A percentile compares a stretch with the other conserved stretches of the same genome.
Conservation (phyloP, 2,888 invertebrate genomes). For the Temnothorax ravouxi region DNA sequence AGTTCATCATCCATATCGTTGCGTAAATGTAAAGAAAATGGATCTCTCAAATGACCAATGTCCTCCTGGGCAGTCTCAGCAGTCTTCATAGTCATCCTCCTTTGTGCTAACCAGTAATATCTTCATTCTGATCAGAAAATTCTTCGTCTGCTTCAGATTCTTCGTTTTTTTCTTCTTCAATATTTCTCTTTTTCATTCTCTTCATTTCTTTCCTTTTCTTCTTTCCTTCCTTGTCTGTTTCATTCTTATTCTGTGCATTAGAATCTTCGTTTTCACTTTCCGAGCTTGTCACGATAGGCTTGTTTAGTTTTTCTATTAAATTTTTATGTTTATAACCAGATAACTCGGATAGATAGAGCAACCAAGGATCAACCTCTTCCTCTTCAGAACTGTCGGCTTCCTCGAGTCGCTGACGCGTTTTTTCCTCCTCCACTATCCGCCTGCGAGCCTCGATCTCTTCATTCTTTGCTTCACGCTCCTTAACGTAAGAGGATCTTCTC, state of each 20-base stretch:
- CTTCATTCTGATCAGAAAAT: slow-evolving; percentile 56
- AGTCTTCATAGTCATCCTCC: slow-evolving; percentile 81
- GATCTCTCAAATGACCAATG: slow-evolving; percentile 87
- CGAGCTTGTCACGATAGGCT: slow-evolving; percentile 84
- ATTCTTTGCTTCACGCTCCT: slow-evolving; percentile 81
- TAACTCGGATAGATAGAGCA: slow-evolving; percentile 87
- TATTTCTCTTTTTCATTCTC: slow-evolving; percentile 60
- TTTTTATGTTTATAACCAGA: slow-evolving; percentile 55
- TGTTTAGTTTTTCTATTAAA: slow-evolving; percentile 48
- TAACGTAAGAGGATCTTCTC: slow-evolving; percentile 80
- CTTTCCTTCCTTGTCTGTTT: slow-evolving; percentile 59
- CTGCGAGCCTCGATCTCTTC: slow-evolving; percentile 82
- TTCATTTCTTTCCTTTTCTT: slow-evolving; percentile 43
- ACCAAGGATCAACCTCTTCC: slow-evolving; percentile 87
- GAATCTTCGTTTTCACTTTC: slow-evolving; percentile 75
- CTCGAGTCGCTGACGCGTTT: slow-evolving; percentile 68
- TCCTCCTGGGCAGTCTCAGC: slow-evolving; percentile 85
- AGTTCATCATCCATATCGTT: slow-evolving; percentile 90
- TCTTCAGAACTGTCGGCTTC: slow-evolving; percentile 86
- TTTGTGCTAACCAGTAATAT: slow-evolving; percentile 64
- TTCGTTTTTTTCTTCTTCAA: slow-evolving; percentile 56
- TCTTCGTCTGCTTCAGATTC: slow-evolving; percentile 47
- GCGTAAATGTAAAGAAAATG: slow-evolving; percentile 90
- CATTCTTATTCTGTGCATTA: slow-evolving; percentile 63
- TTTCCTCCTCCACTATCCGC: slow-evolving; percentile 86